Evolutionary conservation across 2,113 vertebrate species (phyloP).

Genomic region (Myocastor coypus): DNA sequence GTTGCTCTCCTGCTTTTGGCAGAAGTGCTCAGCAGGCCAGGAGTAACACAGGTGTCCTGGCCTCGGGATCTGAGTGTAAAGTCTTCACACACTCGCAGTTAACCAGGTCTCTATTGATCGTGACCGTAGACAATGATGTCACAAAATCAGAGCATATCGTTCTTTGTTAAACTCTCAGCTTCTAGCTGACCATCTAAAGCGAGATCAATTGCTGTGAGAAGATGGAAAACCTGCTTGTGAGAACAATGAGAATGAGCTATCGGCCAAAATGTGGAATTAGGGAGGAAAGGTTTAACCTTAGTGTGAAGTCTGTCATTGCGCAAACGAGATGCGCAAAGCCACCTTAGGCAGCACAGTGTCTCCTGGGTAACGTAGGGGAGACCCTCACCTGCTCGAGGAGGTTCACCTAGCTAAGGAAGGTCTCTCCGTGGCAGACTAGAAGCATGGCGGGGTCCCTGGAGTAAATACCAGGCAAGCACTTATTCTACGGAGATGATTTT

Average conservation of each 20-base stretch:
- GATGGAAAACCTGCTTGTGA: neutral
- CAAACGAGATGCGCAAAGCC: neutral
- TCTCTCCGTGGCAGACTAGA: neutral
- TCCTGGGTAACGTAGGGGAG: neutral
- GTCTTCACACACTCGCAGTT: neutral
- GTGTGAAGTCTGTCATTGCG: neutral
- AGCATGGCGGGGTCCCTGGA: neutral
- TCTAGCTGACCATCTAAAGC: neutral
- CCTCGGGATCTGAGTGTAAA: neutral
- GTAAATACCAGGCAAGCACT: no score
- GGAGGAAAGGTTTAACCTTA: neutral
- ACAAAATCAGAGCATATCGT: neutral
- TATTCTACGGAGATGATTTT: no score
- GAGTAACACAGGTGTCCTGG: neutral
- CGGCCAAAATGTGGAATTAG: neutral
- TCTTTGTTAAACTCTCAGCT: constrained; percentile 14
- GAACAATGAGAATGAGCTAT: neutral
- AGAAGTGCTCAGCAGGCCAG: neutral
- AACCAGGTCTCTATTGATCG: constrained; percentile 6
- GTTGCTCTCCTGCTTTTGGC: neutral
- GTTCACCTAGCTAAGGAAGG: neutral
- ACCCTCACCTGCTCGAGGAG: neutral
- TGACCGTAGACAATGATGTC: neutral
- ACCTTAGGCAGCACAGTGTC: neutral
- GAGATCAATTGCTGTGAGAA: neutral